phyloP scores from a whole-genome alignment of 2,888 invertebrate genomes.

The Ptychoptera albimana region DNA sequence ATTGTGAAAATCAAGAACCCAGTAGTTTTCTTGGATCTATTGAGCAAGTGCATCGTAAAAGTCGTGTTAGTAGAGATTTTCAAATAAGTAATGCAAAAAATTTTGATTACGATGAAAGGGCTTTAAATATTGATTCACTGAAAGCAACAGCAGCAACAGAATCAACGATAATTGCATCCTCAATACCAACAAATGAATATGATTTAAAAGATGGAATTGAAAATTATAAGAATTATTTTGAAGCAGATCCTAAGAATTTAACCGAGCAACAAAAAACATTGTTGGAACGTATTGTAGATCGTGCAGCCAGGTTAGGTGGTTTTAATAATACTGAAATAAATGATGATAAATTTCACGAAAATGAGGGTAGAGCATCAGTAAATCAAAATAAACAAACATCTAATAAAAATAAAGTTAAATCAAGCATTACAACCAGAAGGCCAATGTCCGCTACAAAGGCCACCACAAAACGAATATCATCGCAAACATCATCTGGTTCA shows the following conservation, averaged over 20 bases:
- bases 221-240: background rate
- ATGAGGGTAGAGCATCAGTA: conserved; percentile 1
- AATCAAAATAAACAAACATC: background rate
- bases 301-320: conserved; percentile 21
- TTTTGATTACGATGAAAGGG: background rate
- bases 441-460: conserved; percentile 1
- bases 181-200: no score
- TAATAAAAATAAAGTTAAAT: background rate
- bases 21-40: conserved; percentile 27
- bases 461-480: conserved; percentile 2
- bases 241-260: conserved; percentile 26
- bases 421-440: conserved; percentile 4
- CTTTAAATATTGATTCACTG: background rate
- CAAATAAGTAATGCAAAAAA: background rate
- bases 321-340: background rate
- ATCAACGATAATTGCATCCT: no score
- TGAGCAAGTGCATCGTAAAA: conserved; percentile 18
- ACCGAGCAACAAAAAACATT: conserved; percentile 29
- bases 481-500: background rate
- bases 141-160: background rate
- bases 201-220: background rate
- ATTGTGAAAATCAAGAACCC: conserved; percentile 1
- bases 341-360: conserved; percentile 1
- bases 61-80: conserved; percentile 5
- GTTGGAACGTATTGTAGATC: conserved; percentile 28